These are phyloP conservation scores for Pseudoips prasinana DNA, from an alignment of 2,888 invertebrate genomes.

Conservation along the genomic window DNA sequence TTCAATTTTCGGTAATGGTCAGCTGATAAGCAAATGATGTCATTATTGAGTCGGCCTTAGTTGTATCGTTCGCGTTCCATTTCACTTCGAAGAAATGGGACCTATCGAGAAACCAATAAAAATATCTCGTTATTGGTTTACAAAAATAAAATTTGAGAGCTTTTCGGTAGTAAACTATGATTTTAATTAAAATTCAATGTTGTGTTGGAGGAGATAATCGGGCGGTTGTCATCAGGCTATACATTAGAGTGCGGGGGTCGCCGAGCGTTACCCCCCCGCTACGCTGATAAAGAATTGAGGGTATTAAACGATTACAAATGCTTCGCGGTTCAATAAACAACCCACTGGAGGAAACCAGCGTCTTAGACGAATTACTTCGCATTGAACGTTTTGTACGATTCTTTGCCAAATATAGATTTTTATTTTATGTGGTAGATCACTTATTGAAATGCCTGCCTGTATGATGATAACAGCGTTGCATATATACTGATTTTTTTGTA, in stretches of 20 bases:
- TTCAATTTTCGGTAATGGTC: conserved; percentile 82
- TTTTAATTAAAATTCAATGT: conserved; percentile 44
- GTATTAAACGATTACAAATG: conserved; percentile 83
- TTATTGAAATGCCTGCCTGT: too few relatives aligned
- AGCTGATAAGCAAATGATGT: conserved; percentile 81
- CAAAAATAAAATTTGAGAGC: conserved; percentile 32
- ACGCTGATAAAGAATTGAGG: conserved; percentile 80
- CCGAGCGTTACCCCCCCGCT: conserved; percentile 51
- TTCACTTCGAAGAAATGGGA: conserved; percentile 39
- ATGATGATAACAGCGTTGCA: too few relatives aligned
- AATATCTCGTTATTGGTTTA: conserved; percentile 35
- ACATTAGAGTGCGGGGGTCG: conserved; percentile 60
- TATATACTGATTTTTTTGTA: too few relatives aligned
- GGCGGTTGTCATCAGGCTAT: conserved; percentile 70
- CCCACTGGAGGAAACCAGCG: conserved; percentile 59
- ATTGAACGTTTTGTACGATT: conserved; percentile 29
- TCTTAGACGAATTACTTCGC: conserved; percentile 69
- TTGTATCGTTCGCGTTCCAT: conserved; percentile 64
- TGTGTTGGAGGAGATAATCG: conserved; percentile 55
- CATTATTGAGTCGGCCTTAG: conserved; percentile 71
- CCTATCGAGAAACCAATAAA: conserved; percentile 28
- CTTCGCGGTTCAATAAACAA: conserved; percentile 80
- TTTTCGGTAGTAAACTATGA: conserved; percentile 23
- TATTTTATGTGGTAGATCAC: too few relatives aligned
- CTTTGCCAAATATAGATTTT: conserved; percentile 3